phyloP scores from a whole-genome alignment of 35 echinoderm and acorn worm genomes.

The Apostichopus parvimensis region DNA sequence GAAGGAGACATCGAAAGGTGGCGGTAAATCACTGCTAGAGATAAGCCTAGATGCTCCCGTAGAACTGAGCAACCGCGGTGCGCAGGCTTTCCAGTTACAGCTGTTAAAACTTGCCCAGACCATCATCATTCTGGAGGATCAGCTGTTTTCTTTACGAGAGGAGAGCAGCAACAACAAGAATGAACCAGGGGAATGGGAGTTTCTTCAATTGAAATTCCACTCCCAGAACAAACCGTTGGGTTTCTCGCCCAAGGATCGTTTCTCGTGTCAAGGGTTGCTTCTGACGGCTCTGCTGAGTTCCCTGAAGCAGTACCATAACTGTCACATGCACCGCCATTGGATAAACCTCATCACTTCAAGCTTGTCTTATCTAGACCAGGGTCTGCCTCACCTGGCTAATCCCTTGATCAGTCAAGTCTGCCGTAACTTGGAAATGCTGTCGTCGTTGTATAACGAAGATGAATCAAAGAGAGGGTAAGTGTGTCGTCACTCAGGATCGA shows the following conservation, averaged over 20 bases:
- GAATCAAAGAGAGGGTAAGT: conserved; percentile 72
- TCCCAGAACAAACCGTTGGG: conserved; percentile 71
- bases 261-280: conserved; percentile 80
- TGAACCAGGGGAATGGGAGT: conserved; percentile 78
- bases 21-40: conserved; percentile 37
- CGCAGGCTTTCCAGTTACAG: conserved; percentile 93
- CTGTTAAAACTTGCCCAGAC: conserved; percentile 81
- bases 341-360: conserved; percentile 80
- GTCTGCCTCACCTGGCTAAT: conserved; percentile 75
- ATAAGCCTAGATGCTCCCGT: conserved; percentile 76
- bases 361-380: conserved; percentile 84
- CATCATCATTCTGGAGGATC: conserved; percentile 94
- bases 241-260: conserved; percentile 75
- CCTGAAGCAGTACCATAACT: conserved; percentile 91
- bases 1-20: conserved; percentile 31
- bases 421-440: conserved; percentile 81
- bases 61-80: conserved; percentile 67
- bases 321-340: conserved; percentile 96
- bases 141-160: conserved; percentile 86
- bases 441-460: conserved; percentile 67
- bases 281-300: conserved; percentile 82
- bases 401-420: conserved; percentile 88
- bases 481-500: neutral
- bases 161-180: conserved; percentile 45
- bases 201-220: conserved; percentile 74